These are phyloP conservation scores for Drosophila ogumai DNA, from an alignment of 1,140 invertebrate species.

Conservation along the genomic window DNA sequence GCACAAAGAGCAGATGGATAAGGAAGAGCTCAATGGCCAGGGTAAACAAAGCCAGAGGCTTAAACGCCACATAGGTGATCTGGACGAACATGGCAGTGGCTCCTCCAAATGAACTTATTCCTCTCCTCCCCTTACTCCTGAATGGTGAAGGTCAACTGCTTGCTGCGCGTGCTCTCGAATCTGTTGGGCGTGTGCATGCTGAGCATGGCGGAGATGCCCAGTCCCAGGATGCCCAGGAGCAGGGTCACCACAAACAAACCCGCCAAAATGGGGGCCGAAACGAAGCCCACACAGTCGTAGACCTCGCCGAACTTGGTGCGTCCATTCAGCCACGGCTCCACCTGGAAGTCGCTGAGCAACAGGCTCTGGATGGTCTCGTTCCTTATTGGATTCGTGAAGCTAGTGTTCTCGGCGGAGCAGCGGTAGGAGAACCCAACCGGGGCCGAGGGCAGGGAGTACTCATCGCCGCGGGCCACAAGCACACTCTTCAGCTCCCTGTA, in stretches of 20 bases:
- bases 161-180: conserved; percentile 99
- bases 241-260: conserved; percentile 94
- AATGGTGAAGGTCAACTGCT: conserved; percentile 93
- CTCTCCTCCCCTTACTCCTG: conserved; percentile 86
- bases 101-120: background rate
- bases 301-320: conserved; percentile 88
- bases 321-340: conserved; percentile 86
- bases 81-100: conserved; percentile 60
- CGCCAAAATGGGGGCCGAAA: conserved; percentile 95
- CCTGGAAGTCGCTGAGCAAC: conserved; percentile 85
- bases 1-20: conserved; percentile 76
- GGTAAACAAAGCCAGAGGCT: conserved; percentile 70
- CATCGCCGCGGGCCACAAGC: conserved; percentile 70
- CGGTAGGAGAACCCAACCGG: conserved; percentile 86
- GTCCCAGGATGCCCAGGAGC: conserved; percentile 91
- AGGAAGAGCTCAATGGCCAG: conserved; percentile 78
- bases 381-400: conserved; percentile 85
- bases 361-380: conserved; percentile 76
- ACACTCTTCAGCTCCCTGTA: conserved; percentile 67
- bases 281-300: conserved; percentile 96
- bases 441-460: conserved; percentile 84
- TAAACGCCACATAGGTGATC: conserved; percentile 62
- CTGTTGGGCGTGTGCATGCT: conserved; percentile 98
- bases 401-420: conserved; percentile 85
- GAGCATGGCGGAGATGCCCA: conserved; percentile 95